A percentile compares a stretch with the other conserved stretches of the same genome.
Conservation (phyloP, 2,113 vertebrate species). For the Saguinus midas region DNA sequence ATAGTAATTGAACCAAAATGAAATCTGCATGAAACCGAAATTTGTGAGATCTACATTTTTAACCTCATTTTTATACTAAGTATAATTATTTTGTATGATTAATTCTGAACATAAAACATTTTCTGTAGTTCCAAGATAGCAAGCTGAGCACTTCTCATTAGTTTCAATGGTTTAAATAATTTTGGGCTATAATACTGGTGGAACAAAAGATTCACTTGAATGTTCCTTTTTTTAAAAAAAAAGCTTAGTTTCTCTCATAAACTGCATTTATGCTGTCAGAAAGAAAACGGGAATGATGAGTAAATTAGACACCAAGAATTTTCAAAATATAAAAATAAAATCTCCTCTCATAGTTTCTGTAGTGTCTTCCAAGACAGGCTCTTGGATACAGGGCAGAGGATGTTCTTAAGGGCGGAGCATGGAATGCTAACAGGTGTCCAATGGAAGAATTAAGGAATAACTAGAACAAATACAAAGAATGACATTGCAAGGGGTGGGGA, state of each 20-base stretch:
- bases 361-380: background rate
- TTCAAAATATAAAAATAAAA: background rate
- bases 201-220: background rate
- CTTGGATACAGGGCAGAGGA: background rate
- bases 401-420: background rate
- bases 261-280: constrained; percentile 59
- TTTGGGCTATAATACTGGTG: background rate
- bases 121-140: background rate
- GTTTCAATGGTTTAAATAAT: constrained; percentile 52
- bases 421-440: background rate
- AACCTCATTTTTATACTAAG: background rate
- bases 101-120: constrained; percentile 48
- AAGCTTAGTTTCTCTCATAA: constrained; percentile 33
- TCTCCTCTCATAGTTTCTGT: background rate
- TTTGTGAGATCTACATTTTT: background rate
- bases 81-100: background rate
- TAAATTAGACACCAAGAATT: background rate
- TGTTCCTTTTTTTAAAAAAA: constrained; percentile 45
- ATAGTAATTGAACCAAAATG: constrained; percentile 10
- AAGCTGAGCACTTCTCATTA: constrained; percentile 6
- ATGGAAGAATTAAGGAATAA: background rate
- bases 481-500: background rate
- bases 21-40: background rate
- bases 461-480: background rate
- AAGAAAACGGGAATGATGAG: constrained; percentile 49